Conservation (phyloP, 2,888 invertebrate genomes). For the Dioctria linearis region DNA sequence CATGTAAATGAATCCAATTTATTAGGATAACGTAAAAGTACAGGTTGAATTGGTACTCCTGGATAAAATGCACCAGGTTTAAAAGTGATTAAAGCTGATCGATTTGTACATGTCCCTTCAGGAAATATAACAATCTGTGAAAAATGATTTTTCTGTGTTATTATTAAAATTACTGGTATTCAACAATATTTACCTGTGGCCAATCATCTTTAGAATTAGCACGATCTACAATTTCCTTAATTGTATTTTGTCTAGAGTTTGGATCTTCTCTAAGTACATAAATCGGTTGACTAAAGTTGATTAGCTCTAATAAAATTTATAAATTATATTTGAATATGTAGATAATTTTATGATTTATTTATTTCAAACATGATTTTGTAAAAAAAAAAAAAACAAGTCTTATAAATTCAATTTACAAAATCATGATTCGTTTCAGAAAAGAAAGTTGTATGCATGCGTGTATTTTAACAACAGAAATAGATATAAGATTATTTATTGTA, state of each 20-base stretch:
- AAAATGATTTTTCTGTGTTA: neutral
- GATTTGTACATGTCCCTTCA: constrained; percentile 97
- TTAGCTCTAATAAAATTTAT: constrained; percentile 78
- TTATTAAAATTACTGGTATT: too few species aligned
- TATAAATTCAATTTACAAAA: too few species aligned
- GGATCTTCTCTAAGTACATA: constrained; percentile 95
- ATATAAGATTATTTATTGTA: too few species aligned
- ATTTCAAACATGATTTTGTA: constrained; percentile 11
- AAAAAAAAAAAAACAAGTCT: too few species aligned
- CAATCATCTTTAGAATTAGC: constrained; percentile 88
- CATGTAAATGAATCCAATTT: constrained; percentile 90
- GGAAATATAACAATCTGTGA: constrained; percentile 83
- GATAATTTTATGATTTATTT: too few species aligned
- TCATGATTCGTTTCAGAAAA: constrained; percentile 20
- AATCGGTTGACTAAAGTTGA: constrained; percentile 95
- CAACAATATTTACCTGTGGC: constrained; percentile 80
- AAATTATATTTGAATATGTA: neutral
- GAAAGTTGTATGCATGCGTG: constrained; percentile 44
- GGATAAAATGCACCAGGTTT: constrained; percentile 96
- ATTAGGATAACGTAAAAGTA: constrained; percentile 92
- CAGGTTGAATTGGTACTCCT: constrained; percentile 95
- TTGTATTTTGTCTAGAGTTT: constrained; percentile 90
- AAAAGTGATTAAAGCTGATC: constrained; percentile 90
- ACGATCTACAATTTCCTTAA: constrained; percentile 88
- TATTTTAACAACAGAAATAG: constrained; percentile 2